Evolutionary conservation across 1,140 invertebrate species (phyloP), one percentile per base, ranked within the genome.

Genomic region (Carposina sasakii): DNA sequence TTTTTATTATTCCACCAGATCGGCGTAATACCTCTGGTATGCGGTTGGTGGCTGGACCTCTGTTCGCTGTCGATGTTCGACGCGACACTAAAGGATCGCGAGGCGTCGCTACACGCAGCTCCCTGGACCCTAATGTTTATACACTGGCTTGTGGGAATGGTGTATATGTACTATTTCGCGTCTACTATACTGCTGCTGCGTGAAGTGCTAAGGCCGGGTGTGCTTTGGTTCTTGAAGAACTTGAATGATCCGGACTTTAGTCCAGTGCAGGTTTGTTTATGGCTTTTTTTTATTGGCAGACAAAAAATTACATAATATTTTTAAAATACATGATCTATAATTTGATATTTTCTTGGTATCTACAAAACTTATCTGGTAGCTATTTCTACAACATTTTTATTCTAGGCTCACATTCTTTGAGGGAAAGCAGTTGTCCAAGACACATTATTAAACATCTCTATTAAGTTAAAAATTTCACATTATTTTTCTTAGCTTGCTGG

Each of bases 161-260:
- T 99, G 1, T 99, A 98, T 79, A 96, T 99, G 12, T 99, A 99
- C 81, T 99, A 99, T 84, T 99, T 99, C 75, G 98, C 98, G 6
- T 98, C 97, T 0, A 99, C 99, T 71, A 96, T 99, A 26, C 87
- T 99, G 0, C 84, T 99, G 1, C 78, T 99, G 2, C 86, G 98
- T 36, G 98, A 99, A 86, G 95, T 99, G 2, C 73, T 99, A 5
- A 86, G 97, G 41, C 98, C 98, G 0, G 98, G 98, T 0, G 96
- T 99, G 0, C 86, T 99, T 0, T 99, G 97, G 97, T 99, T 99
- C 74, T 85, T 97, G 39, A 89, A 97, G 59, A 99, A 99, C 78
- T 87, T 99, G 6, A 99, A 99, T 79, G 98, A 99, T 87, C 98
- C 98, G 0, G 98, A 99, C 68, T 99, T 99, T 69, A 99, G 98